Evolutionary conservation across 2,113 vertebrate genomes (phyloP).

Genomic region (Microcebus jonahi): DNA sequence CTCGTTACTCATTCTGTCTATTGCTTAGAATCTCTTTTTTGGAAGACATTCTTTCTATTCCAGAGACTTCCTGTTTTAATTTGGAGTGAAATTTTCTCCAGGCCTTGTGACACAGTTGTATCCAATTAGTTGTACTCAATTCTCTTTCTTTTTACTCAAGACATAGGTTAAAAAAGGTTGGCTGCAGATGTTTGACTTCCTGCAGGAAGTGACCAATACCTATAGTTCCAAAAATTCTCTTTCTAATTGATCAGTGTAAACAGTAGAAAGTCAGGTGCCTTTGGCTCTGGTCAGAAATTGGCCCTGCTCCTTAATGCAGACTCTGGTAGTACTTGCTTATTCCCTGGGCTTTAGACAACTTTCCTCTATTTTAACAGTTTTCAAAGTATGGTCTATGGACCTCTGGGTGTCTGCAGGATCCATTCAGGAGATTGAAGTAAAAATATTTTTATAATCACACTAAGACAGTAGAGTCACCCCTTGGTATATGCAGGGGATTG

Average conservation of each 20-base stretch:
- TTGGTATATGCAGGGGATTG: neutral
- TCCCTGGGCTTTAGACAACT: neutral
- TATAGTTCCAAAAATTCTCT: neutral
- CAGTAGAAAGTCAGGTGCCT: neutral
- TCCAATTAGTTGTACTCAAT: neutral
- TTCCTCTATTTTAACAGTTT: neutral
- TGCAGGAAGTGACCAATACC: neutral
- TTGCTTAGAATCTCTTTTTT: neutral
- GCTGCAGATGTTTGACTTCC: neutral
- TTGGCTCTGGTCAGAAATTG: neutral
- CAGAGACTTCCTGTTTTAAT: constrained; percentile 23
- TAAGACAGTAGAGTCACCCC: neutral
- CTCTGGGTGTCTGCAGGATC: neutral
- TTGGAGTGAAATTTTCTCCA: neutral
- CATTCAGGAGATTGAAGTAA: neutral
- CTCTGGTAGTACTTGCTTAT: neutral
- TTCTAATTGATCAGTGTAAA: neutral
- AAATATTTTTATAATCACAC: neutral
- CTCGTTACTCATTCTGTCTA: neutral
- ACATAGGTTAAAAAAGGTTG: neutral
- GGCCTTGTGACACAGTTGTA: neutral
- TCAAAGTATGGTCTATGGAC: neutral
- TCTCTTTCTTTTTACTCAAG: neutral
- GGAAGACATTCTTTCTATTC: neutral
- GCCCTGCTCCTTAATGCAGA: neutral